Evolutionary conservation across 2,888 invertebrate species (phyloP), one percentile per base, ranked within the genome.

Genomic region (Calliscelio sp.): DNA sequence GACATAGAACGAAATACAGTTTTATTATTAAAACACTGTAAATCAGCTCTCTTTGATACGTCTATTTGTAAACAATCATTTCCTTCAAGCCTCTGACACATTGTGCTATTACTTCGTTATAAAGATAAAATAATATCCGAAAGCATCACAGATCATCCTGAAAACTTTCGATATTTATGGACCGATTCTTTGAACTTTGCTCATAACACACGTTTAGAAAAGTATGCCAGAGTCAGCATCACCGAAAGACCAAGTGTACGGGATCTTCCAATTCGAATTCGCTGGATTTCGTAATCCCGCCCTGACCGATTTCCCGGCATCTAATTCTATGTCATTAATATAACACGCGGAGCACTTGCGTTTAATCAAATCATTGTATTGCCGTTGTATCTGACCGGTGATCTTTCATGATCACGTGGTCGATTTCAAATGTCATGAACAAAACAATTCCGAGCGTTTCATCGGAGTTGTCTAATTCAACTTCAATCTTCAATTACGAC

Each of bases 381-480:
- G 46, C 41, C 63, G 55, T 63, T 49, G 51, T 38, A 70, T 73
- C 68, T 35, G 74, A 53, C 44, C 75, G 61, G 63, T 65, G 81
- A 75, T 81, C 70, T 75, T 81, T 74, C 70, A 55, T 63, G 75
- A 65, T 81, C 81, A 81, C 81, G 75, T 81, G 81, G 63, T 24
- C 70, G 63, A 46, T 38, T 75, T 55, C 55, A 81, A 81, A 81
- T 81, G 53, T 28, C 53, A 53, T 22, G 38, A 53, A 24, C 53
- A 68, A 68, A 68, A 68, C 68, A 68, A 68, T 68, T 68, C 38
- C 25, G 14, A 24, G n/a, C 55, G 38, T 68, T 68, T 41, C 68
- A 68, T 55, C 55, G 41, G 41, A 55, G 18, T 68, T 55, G 68
- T 68, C 68, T 41, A 25, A 68, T 68, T 68, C 68, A 68, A 66